Percentiles rank a stretch among this genome's conserved stretches.
These are phyloP conservation scores for Lycaon pictus DNA, from an alignment of 2,113 vertebrate genomes.

Conservation along the genomic window DNA sequence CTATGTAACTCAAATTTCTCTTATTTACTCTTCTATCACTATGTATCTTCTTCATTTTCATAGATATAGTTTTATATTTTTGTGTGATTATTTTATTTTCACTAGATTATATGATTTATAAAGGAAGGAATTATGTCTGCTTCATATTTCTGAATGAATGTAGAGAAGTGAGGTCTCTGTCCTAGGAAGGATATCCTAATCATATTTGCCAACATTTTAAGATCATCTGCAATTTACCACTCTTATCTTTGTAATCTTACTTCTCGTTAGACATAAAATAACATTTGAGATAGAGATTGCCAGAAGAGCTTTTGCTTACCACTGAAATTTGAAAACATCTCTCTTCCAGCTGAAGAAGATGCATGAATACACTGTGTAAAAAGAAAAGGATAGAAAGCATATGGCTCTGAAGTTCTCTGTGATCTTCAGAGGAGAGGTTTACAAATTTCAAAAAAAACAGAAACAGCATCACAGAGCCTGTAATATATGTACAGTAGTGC, in stretches of 20 bases:
- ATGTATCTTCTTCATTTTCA: not conserved
- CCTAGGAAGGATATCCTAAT: not conserved
- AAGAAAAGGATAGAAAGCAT: not conserved
- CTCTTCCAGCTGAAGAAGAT: not conserved
- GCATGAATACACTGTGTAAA: not conserved
- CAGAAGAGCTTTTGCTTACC: not conserved
- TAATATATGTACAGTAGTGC: not conserved
- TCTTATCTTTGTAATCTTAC: not conserved
- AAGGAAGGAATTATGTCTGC: not conserved
- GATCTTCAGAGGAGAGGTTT: not conserved
- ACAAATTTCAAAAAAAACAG: not conserved
- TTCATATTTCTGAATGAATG: not conserved
- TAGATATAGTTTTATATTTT: slow-evolving; percentile 12
- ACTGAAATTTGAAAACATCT: not conserved
- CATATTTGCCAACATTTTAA: not conserved
- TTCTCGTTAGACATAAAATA: not conserved
- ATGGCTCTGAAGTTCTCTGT: not conserved
- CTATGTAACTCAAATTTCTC: not conserved
- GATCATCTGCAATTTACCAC: not conserved
- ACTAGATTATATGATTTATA: not conserved
- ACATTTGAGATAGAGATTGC: not conserved
- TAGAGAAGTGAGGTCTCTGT: not conserved
- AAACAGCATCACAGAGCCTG: not conserved
- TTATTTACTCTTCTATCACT: not conserved
- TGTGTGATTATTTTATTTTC: slow-evolving; percentile 6